These are phyloP conservation scores for Lithophane leautieri DNA, from an alignment of 2,888 invertebrate species.

Conservation along the genomic window DNA sequence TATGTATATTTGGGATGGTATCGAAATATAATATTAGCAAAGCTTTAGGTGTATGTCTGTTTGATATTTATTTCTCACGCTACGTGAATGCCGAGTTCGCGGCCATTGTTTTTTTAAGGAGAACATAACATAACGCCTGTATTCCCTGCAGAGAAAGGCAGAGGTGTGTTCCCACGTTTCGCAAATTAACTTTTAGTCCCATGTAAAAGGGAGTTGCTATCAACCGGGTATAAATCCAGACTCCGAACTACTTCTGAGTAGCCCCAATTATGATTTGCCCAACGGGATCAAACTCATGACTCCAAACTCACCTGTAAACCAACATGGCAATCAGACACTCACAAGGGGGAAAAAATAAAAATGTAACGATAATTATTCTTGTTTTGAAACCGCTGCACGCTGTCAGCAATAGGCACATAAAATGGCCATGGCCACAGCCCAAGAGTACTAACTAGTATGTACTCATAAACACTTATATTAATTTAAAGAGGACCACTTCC, in stretches of 20 bases:
- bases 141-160: too few relatives aligned
- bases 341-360: not conserved
- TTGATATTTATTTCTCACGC: not conserved
- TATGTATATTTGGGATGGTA: slow-evolving; percentile 10
- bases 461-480: slow-evolving; percentile 9
- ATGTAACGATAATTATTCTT: not conserved
- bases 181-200: too few relatives aligned
- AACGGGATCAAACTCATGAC: not conserved
- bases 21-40: too few relatives aligned
- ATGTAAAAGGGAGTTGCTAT: not conserved
- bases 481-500: slow-evolving; percentile 76
- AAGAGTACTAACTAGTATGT: not conserved
- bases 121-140: not conserved
- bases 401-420: not conserved
- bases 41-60: too few relatives aligned
- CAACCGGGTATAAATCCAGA: not conserved
- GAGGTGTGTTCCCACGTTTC: too few relatives aligned
- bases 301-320: not conserved
- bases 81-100: too few relatives aligned
- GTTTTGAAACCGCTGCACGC: not conserved
- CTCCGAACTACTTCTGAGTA: not conserved
- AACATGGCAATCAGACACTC: not conserved
- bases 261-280: not conserved
- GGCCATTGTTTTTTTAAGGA: not conserved
- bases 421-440: not conserved